Evolutionary conservation across 2,113 vertebrate genomes (phyloP).

Genomic region (Ciconia maguari): DNA sequence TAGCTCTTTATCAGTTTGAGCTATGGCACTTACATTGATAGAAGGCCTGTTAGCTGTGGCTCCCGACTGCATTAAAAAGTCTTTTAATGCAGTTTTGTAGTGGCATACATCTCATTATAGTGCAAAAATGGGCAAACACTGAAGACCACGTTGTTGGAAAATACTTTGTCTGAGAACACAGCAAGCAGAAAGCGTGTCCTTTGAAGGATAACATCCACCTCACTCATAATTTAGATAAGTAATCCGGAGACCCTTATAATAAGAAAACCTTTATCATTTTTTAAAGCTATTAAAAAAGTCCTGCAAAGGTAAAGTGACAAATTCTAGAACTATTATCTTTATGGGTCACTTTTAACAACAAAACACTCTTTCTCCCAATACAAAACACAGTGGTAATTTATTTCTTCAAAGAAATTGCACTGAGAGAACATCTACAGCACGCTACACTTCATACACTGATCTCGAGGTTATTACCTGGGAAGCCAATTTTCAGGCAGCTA

Average conservation of each 20-base stretch:
- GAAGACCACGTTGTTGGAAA: slow-evolving; percentile 44
- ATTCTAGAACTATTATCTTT: slow-evolving; percentile 52
- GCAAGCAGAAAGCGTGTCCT: slow-evolving; percentile 30
- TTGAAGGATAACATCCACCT: slow-evolving; percentile 66
- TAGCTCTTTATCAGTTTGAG: slow-evolving; percentile 68
- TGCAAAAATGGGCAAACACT: slow-evolving; percentile 42
- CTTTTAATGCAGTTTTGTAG: slow-evolving; percentile 61
- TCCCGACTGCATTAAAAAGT: slow-evolving; percentile 59
- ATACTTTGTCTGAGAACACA: slow-evolving; percentile 54
- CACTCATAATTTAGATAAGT: slow-evolving; percentile 69
- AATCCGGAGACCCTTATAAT: slow-evolving; percentile 42
- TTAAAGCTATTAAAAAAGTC: slow-evolving; percentile 43
- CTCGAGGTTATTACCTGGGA: slow-evolving; percentile 54
- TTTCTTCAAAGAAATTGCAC: slow-evolving; percentile 67
- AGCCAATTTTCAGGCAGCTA: slow-evolving; percentile 48
- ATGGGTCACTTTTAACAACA: slow-evolving; percentile 63
- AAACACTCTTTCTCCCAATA: slow-evolving; percentile 43
- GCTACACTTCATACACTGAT: slow-evolving; percentile 18
- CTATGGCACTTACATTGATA: slow-evolving; percentile 58
- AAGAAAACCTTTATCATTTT: slow-evolving; percentile 40
- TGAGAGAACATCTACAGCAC: slow-evolving; percentile 41
- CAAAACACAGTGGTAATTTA: slow-evolving; percentile 59
- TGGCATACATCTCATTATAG: slow-evolving; percentile 53
- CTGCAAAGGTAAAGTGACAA: slow-evolving; percentile 14
- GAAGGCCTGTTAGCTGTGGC: slow-evolving; percentile 55